Base-by-base conservation (phyloP, 2,888 invertebrate species). In the Parthenolecanium corni region DNA sequence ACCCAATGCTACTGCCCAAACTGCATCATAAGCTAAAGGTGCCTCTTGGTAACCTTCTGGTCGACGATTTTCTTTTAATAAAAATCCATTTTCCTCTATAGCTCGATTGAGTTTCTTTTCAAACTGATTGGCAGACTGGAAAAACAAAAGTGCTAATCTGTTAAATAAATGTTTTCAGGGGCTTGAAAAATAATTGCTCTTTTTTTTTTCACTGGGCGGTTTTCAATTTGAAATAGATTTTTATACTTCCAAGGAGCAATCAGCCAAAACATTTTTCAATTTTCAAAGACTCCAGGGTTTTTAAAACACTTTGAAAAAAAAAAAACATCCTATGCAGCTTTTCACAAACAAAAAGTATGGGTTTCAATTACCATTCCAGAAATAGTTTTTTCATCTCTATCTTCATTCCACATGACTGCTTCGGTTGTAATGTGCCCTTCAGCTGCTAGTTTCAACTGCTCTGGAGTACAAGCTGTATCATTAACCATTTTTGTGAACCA, bases 371-470 rank as follows among this genome's bases (percentile, higher is more conserved):
- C 80, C 92, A 94, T 92, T 68, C 93, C 93, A 44, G 96, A 95
- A 70, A 93, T 87, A 64, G 96, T 96, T 67, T 86, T 85, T 74
- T 89, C 86, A 73, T 89, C 86, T 46, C 77, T 75, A 75, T 95
- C 94, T 73, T 93, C 92, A 76, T 97, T 96, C 85, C 96, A 89
- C 91, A 97, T 96, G 49, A 98, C 82, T 21, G 96, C 96, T 74
- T 98, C 98, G 0, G 98, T 98, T 44, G 98, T 97, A 63, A 98
- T 80, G 74, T 98, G 98, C 1, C 96, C 96, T 74, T 96, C 94
- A 1, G 97, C 92, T 0, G 96, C 96, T 69, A 83, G 81, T 49
- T 86, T 79, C 92, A 99, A 94, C 75, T 98, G 84, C 68, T 93
- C 90, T 65, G 82, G 82, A 0, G 93, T 93, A 73, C 98, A 98